Percentiles rank a stretch among this genome's conserved stretches.
Conservation (phyloP, 2,113 vertebrate genomes). For the Microcebus lehilahytsara region DNA sequence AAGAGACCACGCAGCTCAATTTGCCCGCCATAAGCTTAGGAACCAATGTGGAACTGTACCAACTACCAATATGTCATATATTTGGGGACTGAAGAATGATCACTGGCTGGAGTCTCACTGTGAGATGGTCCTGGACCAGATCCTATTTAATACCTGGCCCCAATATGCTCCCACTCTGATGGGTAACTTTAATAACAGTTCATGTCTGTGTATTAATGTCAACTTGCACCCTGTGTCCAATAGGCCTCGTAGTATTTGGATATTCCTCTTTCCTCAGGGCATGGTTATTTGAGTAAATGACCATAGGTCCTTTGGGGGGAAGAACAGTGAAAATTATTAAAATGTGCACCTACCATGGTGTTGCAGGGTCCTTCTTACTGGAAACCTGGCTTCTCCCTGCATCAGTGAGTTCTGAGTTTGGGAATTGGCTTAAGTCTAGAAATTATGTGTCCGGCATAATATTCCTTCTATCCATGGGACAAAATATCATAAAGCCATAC, state of each 20-base stretch:
- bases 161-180: background rate
- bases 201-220: background rate
- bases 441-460: background rate
- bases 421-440: slow-evolving; percentile 27
- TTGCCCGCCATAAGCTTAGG: background rate
- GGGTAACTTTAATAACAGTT: background rate
- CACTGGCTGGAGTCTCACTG: background rate
- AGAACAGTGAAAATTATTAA: background rate
- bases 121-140: background rate
- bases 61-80: background rate
- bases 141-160: background rate
- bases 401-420: background rate
- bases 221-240: background rate
- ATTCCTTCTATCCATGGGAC: background rate
- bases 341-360: background rate
- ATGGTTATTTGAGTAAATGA: background rate
- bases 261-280: background rate
- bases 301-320: background rate
- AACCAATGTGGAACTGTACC: background rate
- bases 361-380: background rate
- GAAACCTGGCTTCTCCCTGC: background rate
- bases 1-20: background rate
- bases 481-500: slow-evolving; percentile 28
- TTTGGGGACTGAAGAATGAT: background rate
- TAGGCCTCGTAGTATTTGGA: background rate